These are phyloP conservation scores for Drosophila pectinifera DNA, from an alignment of 1,140 invertebrate genomes.

Conservation along the genomic window DNA sequence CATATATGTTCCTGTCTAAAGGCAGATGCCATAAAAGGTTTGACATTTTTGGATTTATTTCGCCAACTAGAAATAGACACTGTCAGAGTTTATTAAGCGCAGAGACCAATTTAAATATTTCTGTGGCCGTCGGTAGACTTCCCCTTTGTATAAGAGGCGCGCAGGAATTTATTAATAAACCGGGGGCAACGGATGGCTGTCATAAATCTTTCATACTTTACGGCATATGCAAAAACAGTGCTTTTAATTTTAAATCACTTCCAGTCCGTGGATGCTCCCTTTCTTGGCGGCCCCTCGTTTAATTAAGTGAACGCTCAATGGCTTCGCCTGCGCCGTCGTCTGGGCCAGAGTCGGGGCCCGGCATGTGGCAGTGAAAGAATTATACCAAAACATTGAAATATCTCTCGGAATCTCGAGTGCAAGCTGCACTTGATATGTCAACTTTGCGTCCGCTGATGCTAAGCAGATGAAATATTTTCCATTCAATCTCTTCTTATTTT, in stretches of 20 bases:
- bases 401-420: conserved; percentile 32
- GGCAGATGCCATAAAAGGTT: conserved; percentile 39
- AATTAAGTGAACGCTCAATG: conserved; percentile 75
- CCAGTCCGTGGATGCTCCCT: conserved; percentile 34
- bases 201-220: conserved; percentile 79
- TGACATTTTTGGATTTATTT: conserved; percentile 16
- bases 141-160: conserved; percentile 24
- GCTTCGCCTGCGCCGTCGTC: conserved; percentile 17
- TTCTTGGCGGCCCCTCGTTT: conserved; percentile 45
- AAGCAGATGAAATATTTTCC: conserved; percentile 59
- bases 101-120: conserved; percentile 72
- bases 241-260: conserved; percentile 74
- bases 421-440: conserved; percentile 81
- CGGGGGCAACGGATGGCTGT: conserved; percentile 65
- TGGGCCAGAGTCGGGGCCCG: conserved; percentile 8
- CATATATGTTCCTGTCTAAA: conserved; percentile 6
- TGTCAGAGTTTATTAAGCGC: conserved; percentile 64
- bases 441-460: conserved; percentile 76
- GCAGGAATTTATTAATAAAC: conserved; percentile 76
- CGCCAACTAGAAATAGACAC: conserved; percentile 35
- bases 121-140: conserved; percentile 32
- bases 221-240: conserved; percentile 75
- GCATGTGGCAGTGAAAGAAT: conserved; percentile 76
- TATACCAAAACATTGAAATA: conserved; percentile 77
- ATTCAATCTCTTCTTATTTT: conserved; percentile 27